Percentiles rank a stretch among this genome's conserved stretches.
phyloP scores from a whole-genome alignment of 2,797 vertebrate genomes.

The Spea hammondii region DNA sequence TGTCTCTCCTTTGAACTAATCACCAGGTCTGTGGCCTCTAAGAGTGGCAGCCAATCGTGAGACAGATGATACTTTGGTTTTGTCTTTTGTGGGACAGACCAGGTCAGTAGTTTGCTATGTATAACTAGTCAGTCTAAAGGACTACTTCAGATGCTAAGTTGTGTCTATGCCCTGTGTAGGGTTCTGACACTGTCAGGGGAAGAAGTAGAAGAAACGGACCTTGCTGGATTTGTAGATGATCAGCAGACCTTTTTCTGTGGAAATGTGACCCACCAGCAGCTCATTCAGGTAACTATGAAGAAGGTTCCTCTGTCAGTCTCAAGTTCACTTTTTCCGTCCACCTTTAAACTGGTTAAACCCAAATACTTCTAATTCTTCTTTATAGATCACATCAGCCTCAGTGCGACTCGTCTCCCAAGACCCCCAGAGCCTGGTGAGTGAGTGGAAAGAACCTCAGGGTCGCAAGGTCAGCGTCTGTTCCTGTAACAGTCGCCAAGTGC shows the following conservation, averaged over 20 bases:
- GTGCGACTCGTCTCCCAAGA: conserved; percentile 94
- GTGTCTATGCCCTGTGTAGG: conserved; percentile 60
- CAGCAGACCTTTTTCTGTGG: conserved; percentile 98
- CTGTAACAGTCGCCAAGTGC: conserved; percentile 94
- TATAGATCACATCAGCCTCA: conserved; percentile 92
- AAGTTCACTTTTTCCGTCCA: neutral
- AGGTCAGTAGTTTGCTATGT: conserved; percentile 70
- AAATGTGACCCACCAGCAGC: conserved; percentile 91
- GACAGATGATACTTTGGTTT: conserved; percentile 92
- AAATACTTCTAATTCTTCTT: no score
- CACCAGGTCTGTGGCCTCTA: conserved; percentile 90
- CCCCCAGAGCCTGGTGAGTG: conserved; percentile 89
- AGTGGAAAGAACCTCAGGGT: conserved; percentile 98
- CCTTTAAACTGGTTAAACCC: no score
- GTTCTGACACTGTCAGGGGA: conserved; percentile 96
- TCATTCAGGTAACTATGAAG: conserved; percentile 81
- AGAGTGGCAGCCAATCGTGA: conserved; percentile 87
- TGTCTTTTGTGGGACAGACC: conserved; percentile 97
- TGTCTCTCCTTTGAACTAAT: conserved; percentile 13
- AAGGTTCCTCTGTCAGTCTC: neutral
- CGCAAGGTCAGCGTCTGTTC: conserved; percentile 97
- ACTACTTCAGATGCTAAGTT: no score
- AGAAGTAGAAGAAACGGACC: conserved; percentile 95
- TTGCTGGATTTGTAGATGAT: conserved; percentile 94
- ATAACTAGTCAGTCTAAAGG: no score